Base-by-base conservation (phyloP, 2,797 vertebrate species). In the Macropodus opercularis region DNA sequence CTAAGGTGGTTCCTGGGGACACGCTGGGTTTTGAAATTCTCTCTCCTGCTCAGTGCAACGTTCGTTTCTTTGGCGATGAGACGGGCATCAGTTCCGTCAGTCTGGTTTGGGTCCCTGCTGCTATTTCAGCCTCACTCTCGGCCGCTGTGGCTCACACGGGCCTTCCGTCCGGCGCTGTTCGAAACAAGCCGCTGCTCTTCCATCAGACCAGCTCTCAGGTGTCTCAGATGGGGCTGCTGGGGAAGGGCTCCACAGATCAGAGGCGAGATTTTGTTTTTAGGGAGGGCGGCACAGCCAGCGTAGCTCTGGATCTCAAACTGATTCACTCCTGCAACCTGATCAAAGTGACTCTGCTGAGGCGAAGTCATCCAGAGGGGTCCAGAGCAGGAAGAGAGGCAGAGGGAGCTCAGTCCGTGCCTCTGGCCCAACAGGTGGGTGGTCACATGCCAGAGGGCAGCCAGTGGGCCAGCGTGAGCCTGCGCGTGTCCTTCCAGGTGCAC, bases 241-340 rank as follows among this genome's bases (percentile, higher is more conserved):
- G 66, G n/a, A 89, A 65, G 75, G 61, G 89, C 70, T 44, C 90
- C 69, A 8, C 64, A 0, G 89, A 92, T 75, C 84, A 86, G 69
- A 74, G 90, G 11, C 81, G 90, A 34, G 93, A 93, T 65, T 94
- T 98, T 41, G 49, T 93, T 62, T 96, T 98, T 82, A 85, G 84
- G 27, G 91, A 93, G 69, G 91, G 87, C 1, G 94, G 95, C 26
- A 88, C 94, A 15, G 94, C 90, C 53, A 94, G 85, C 4, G 23
- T 95, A 52, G 90, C 91, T 7, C 89, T 96, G 78, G 91, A 94
- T 67, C 85, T 97, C 59, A 95, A 93, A 81, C 87, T 96, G 50
- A 97, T 96, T 69, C 94, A 96, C 68, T 96, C 94, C 0, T 95
- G 94, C 86, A 95, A 52, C 66, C 51, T 94, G 66, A 73, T 97